A percentile compares a stretch with the other conserved stretches of the same genome.
Evolutionary conservation across 2,888 invertebrate species (phyloP).

Genomic region (Eurytoma californica): DNA sequence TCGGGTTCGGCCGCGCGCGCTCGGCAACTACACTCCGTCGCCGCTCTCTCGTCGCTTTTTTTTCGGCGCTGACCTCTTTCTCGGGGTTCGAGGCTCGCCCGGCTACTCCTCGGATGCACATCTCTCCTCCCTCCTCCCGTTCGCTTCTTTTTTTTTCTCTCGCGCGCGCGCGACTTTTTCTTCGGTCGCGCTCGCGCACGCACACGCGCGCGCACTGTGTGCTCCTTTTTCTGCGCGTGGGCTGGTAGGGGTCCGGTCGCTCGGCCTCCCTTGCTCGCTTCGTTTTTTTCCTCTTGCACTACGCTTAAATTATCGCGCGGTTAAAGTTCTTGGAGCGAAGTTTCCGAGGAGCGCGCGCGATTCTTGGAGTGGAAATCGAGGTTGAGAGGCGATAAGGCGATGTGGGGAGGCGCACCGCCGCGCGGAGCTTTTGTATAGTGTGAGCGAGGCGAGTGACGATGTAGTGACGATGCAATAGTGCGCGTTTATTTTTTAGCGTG

Average conservation of each 20-base stretch:
- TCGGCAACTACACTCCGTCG: conserved; percentile 45
- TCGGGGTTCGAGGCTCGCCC: conserved; percentile 49
- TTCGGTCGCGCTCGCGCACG: not conserved
- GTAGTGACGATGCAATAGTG: too few species aligned
- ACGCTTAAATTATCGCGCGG: too few species aligned
- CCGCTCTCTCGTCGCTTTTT: conserved; percentile 19
- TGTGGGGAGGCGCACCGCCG: too few species aligned
- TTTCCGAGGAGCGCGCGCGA: not conserved
- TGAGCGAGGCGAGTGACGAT: too few species aligned
- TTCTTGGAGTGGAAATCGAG: too few species aligned
- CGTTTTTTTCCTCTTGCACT: too few species aligned
- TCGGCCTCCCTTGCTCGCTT: not conserved
- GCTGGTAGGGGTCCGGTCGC: conserved; percentile 5
- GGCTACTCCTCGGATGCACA: conserved; percentile 37
- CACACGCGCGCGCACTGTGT: not conserved
- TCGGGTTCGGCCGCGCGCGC: not conserved
- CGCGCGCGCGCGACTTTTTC: conserved; percentile 3
- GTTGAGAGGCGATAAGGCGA: too few species aligned
- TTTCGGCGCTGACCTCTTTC: conserved; percentile 53
- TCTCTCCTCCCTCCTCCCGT: conserved; percentile 22
- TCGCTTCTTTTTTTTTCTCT: not conserved
- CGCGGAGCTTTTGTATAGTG: too few species aligned
- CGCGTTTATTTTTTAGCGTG: too few species aligned
- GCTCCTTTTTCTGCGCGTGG: not conserved
- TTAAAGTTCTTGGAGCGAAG: conserved; percentile 15